Base-by-base conservation (phyloP, 2,113 vertebrate genomes). In the Blennius ocellaris region DNA sequence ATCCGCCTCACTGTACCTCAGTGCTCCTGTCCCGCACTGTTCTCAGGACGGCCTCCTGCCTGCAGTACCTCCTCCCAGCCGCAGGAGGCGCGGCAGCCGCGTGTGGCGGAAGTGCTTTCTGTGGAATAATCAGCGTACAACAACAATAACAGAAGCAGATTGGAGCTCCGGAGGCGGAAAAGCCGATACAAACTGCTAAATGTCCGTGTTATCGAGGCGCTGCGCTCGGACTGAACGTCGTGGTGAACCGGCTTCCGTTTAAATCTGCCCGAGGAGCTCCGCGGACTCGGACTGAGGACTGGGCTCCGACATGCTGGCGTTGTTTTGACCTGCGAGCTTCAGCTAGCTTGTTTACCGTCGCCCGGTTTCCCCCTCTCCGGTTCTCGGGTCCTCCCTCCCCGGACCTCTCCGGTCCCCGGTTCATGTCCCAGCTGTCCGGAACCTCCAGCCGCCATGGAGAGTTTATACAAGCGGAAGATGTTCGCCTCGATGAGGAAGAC, bases 401-500 rank as follows among this genome's bases (percentile, higher is more conserved):
- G 9, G 55, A 40, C 48, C 53, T 11, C 11, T 11, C 15, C 17
- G 7, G 55, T 45, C 48, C 53, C 12, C 54, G 17, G 79, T 84
- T 79, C 6, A 81, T 87, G 79, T 77, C 69, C 43, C 71, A 55
- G 78, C 54, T 11, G 17, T 70, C 65, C 55, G 53, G 47, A 5
- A 6, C 60, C 79, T 43, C 65, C 70, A 44, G 69, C 82, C 76
- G 60, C 66, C 81, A 92, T 92, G 91, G 91, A 92, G 89, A 91
- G 91, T 45, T 66, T 92, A 14, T 92, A 92, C 89, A 92, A 92
- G 80, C 84, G 91, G n/a, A 92, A 92, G 38, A 90, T 92, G 82
- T 92, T 91, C 85, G 91, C 89, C 5, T 92, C 91, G 1, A 91
- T 92, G 91, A 85, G 91, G 38, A 92, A 91, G 57, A 92, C 90